These are phyloP conservation scores for Chiloscyllium plagiosum DNA, from an alignment of 2,113 vertebrate species.

Conservation along the genomic window DNA sequence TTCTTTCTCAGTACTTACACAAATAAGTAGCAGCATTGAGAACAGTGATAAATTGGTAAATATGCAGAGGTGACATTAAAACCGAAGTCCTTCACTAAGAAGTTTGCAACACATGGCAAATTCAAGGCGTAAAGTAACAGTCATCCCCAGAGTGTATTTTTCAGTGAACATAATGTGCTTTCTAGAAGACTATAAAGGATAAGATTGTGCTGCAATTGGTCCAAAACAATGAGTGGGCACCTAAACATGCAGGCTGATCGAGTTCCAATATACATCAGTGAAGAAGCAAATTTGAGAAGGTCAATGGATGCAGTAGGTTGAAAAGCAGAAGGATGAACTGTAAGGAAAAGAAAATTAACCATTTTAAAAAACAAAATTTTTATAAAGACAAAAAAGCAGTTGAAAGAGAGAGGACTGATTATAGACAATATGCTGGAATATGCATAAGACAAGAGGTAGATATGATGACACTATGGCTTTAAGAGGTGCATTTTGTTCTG, in stretches of 20 bases:
- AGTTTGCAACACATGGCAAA: neutral
- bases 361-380: neutral
- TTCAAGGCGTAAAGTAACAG: neutral
- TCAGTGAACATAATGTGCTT: neutral
- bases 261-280: neutral
- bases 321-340: neutral
- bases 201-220: neutral
- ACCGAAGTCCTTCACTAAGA: neutral
- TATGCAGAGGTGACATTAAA: neutral
- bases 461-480: neutral
- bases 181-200: neutral
- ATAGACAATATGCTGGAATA: neutral
- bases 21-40: neutral
- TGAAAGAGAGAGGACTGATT: neutral
- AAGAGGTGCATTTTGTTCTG: no score
- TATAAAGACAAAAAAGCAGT: neutral
- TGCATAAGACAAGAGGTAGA: neutral
- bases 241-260: neutral
- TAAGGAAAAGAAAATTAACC: neutral
- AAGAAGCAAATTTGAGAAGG: neutral
- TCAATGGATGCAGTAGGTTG: neutral
- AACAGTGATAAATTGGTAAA: neutral
- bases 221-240: neutral
- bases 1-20: neutral
- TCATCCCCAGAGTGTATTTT: neutral